Conservation (phyloP, 2,888 invertebrate species). For the Drosophila tanythrix region DNA sequence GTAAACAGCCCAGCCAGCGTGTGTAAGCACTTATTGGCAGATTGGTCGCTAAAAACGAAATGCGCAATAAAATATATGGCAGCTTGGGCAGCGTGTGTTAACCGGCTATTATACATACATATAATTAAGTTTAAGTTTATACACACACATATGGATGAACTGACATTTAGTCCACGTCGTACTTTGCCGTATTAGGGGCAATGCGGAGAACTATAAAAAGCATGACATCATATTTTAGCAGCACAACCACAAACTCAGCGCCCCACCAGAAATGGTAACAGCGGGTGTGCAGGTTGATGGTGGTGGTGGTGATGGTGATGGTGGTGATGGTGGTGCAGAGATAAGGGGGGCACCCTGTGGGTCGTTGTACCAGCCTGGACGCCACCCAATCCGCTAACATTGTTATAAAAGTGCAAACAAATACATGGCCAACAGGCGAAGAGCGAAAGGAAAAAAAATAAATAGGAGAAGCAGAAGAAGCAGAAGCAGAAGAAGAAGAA, state of each 20-base stretch:
- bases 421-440: constrained; percentile 45
- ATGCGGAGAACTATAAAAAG: constrained; percentile 43
- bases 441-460: constrained; percentile 19
- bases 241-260: constrained; percentile 44
- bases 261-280: constrained; percentile 10
- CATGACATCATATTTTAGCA: constrained; percentile 81
- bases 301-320: background rate
- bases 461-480: constrained; percentile 14
- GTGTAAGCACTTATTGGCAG: background rate
- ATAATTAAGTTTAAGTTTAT: background rate
- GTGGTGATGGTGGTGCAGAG: background rate
- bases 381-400: constrained; percentile 62
- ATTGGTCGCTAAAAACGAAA: background rate
- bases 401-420: constrained; percentile 82
- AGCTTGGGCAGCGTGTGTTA: background rate
- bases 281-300: constrained; percentile 17
- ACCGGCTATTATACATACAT: background rate
- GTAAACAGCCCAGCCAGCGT: background rate
- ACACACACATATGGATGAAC: background rate
- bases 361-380: constrained; percentile 23
- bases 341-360: background rate
- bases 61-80: background rate
- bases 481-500: constrained; percentile 8
- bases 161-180: background rate
- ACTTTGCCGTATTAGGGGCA: constrained; percentile 8